A percentile compares a stretch with the other conserved stretches of the same genome.
phyloP scores from a whole-genome alignment of 2,113 vertebrate genomes.

The Cyphomyrus plagiostoma region DNA sequence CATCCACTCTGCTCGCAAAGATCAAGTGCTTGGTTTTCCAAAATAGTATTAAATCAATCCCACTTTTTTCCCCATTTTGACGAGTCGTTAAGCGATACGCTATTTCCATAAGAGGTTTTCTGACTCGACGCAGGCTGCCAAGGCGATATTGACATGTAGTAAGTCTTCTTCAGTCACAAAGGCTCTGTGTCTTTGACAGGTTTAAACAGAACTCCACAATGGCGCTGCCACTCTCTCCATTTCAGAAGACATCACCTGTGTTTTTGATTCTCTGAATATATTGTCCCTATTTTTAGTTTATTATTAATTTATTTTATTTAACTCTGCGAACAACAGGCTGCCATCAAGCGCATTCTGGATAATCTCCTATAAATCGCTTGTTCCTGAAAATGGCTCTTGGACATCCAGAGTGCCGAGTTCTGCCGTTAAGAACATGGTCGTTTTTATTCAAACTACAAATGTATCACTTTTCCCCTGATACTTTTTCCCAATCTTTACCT shows the following conservation, averaged over 20 bases:
- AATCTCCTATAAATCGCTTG: neutral
- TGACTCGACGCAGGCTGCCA: slow-evolving; percentile 39
- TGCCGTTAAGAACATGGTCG: neutral
- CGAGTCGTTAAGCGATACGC: slow-evolving; percentile 51
- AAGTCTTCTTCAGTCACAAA: slow-evolving; percentile 59
- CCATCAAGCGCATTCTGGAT: slow-evolving; percentile 17
- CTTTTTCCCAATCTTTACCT: neutral
- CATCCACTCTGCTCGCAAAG: slow-evolving; percentile 47
- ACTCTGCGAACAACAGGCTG: slow-evolving; percentile 9
- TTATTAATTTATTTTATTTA: slow-evolving; percentile 15
- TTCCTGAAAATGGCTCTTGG: neutral
- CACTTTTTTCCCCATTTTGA: slow-evolving; percentile 30
- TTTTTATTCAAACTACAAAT: neutral
- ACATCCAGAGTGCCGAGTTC: neutral
- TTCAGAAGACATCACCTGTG: slow-evolving; percentile 39
- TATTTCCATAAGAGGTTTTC: slow-evolving; percentile 45
- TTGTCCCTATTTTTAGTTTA: slow-evolving; percentile 24
- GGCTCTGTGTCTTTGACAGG: slow-evolving; percentile 60
- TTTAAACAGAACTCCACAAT: slow-evolving; percentile 42
- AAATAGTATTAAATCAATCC: slow-evolving; percentile 44
- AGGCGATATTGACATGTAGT: slow-evolving; percentile 62
- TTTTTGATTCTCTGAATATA: slow-evolving; percentile 13
- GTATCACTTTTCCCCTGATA: neutral
- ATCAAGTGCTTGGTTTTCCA: slow-evolving; percentile 47
- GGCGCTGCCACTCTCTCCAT: slow-evolving; percentile 38